A percentile compares a stretch with the other conserved stretches of the same genome.
Evolutionary conservation across 2,113 vertebrate species (phyloP).

Genomic region (Rhabdornis inornatus): DNA sequence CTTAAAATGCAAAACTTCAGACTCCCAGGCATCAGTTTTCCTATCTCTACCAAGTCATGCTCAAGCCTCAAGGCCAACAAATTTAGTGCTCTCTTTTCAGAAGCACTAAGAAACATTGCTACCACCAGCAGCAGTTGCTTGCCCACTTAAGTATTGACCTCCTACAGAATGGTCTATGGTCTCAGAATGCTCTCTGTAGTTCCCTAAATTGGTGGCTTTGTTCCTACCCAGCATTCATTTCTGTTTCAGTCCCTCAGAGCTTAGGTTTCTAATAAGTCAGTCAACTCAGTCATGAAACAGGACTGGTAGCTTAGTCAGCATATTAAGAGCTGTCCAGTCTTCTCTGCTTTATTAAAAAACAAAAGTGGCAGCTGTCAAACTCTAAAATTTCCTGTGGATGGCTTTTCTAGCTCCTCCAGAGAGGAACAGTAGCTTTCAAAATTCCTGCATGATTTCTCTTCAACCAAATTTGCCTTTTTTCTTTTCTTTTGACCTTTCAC

Average conservation of each 20-base stretch:
- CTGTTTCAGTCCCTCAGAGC: neutral
- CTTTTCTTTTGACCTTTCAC: neutral
- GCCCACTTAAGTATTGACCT: neutral
- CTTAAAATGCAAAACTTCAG: conserved; percentile 1
- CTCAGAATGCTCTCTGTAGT: neutral
- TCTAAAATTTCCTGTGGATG: neutral
- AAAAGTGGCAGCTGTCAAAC: neutral
- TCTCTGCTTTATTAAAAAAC: neutral
- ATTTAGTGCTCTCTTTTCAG: neutral
- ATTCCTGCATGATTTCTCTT: neutral
- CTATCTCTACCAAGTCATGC: conserved; percentile 36
- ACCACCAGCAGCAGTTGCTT: neutral
- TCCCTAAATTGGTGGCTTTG: conserved; percentile 1
- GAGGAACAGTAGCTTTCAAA: neutral
- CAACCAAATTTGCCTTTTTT: neutral
- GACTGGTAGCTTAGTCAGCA: neutral
- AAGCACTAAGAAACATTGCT: neutral
- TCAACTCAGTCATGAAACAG: neutral
- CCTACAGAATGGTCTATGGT: neutral
- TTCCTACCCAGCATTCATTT: neutral
- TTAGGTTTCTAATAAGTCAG: neutral
- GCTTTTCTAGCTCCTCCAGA: neutral
- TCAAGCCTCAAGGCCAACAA: conserved; percentile 35
- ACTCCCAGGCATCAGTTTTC: neutral
- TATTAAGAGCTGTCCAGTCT: neutral